Evolutionary conservation across 2,797 vertebrate genomes (phyloP).

Genomic region (Artibeus lituratus): DNA sequence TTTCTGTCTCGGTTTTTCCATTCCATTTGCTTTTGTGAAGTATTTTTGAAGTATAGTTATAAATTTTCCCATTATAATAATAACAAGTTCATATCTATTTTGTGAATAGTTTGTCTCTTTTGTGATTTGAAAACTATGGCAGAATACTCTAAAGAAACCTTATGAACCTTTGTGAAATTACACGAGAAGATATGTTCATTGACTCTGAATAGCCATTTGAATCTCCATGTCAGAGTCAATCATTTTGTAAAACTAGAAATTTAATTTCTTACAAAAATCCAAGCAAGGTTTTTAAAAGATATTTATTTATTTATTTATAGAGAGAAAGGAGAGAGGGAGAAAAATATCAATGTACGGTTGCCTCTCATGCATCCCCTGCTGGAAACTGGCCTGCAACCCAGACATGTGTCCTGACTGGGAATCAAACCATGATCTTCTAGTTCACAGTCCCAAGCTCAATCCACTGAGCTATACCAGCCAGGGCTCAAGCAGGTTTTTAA

Average conservation of each 20-base stretch:
- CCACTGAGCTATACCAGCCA: too few species aligned
- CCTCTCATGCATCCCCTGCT: too few species aligned
- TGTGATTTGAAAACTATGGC: neutral
- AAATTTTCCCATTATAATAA: neutral
- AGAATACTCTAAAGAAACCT: neutral
- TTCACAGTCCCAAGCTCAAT: too few species aligned
- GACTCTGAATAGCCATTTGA: neutral
- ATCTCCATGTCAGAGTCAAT: neutral
- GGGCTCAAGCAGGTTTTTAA: neutral
- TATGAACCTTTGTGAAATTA: neutral
- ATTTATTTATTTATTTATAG: too few species aligned
- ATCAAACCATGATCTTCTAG: too few species aligned
- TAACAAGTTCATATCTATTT: neutral
- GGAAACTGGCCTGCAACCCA: too few species aligned
- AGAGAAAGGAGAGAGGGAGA: too few species aligned
- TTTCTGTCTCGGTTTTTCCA: neutral
- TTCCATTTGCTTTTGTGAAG: neutral
- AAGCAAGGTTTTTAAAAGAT: neutral
- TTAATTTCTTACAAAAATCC: neutral
- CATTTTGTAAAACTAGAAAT: slow-evolving; percentile 16
- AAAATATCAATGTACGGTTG: too few species aligned
- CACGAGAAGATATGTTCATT: neutral
- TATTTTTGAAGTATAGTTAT: neutral
- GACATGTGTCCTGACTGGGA: too few species aligned
- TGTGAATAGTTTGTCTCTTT: neutral